Conservation (phyloP, 2,797 vertebrate genomes). For the Epinephelus awoara region DNA sequence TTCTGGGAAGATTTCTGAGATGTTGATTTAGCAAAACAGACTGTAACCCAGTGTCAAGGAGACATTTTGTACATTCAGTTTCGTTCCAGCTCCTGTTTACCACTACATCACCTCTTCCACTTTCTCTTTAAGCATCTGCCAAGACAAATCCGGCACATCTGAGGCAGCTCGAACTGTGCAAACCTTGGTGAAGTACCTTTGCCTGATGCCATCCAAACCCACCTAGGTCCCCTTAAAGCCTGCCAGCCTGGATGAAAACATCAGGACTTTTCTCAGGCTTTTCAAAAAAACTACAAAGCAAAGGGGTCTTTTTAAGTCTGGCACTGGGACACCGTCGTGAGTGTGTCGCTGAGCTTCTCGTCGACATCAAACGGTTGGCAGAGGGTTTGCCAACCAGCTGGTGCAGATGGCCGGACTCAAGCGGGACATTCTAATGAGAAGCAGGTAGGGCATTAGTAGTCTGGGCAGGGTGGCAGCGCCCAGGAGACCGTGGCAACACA, state of each 20-base stretch:
- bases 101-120: conserved; percentile 39
- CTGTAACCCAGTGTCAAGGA: conserved; percentile 32
- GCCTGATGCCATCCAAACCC: conserved; percentile 40
- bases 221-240: conserved; percentile 17
- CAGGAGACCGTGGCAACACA: conserved; percentile 47
- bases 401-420: conserved; percentile 80
- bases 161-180: conserved; percentile 46
- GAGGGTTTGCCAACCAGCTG: conserved; percentile 69
- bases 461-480: conserved; percentile 67
- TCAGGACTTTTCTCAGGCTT: conserved; percentile 29
- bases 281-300: conserved; percentile 59
- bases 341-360: conserved; percentile 50
- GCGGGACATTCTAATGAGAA: conserved; percentile 78
- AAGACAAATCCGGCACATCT: conserved; percentile 50
- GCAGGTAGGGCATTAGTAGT: conserved; percentile 74
- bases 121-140: conserved; percentile 54
- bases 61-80: conserved; percentile 40
- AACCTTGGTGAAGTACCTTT: conserved; percentile 30
- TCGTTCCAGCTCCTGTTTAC: conserved; percentile 43
- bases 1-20: conserved; percentile 7
- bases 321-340: conserved; percentile 24
- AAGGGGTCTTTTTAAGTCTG: conserved; percentile 66
- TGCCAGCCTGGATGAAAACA: conserved; percentile 50
- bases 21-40: conserved; percentile 31
- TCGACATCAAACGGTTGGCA: conserved; percentile 79